Evolutionary conservation across 1,140 invertebrate species (phyloP), one percentile per base, ranked within the genome.

Genomic region (Drosophila neocordata): DNA sequence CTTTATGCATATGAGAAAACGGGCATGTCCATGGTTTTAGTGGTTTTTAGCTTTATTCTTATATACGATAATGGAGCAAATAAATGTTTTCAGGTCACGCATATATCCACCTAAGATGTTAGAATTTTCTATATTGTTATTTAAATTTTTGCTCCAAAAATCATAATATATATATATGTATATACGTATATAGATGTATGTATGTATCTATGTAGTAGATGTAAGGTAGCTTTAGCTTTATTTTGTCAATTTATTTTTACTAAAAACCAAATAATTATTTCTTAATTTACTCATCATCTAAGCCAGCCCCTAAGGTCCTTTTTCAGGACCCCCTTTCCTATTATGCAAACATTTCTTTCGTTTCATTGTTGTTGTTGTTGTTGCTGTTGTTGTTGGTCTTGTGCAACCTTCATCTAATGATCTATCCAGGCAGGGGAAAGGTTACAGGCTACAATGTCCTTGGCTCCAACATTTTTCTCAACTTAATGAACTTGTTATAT

Each of bases 401-500:
- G 15, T 48, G 41, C 41, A 48, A 58, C 57, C 63, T 61, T 38
- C 41, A 20, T 72, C 27, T 73, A 58, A 73, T 73, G 52, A 55
- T 53, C 27, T 65, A 53, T 9, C 60, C 69, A 35, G 44, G 55
- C 5, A 4, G 6, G 24, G 24, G 1, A 56, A 61, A 67, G 60
- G 67, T 48, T 53, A 65, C 44, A 58, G 15, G 41, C 15, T 27
- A 64, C 63, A 61, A 74, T 64, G 72, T 74, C 72, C 72, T 74
- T 74, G 72, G 71, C 31, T 48, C 41, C 72, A 74, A 65, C 63
- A 67, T 56, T 56, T 56, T 34, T 56, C 13, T 13, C 53, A 34
- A 68, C 56, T 74, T 74, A 74, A 74, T 74, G 71, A 74, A 74
- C 71, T 74, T 74, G 72, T 58, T 75, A 58, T 53, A 53, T 65